A percentile compares a stretch with the other conserved stretches of the same genome.
phyloP scores from a whole-genome alignment of 2,797 vertebrate species.

The Leptatherina wallacei region DNA sequence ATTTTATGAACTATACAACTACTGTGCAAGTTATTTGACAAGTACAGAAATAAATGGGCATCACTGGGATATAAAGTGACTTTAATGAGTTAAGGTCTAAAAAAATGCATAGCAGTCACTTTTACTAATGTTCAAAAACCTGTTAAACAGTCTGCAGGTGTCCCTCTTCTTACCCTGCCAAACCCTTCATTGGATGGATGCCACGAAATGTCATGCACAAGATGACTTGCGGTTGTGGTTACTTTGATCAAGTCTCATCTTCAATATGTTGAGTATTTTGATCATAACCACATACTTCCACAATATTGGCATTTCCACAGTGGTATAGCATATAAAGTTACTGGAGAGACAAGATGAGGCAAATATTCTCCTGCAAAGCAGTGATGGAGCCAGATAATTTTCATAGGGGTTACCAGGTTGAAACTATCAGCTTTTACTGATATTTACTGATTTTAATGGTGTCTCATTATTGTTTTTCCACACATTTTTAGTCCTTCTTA shows the following conservation, averaged over 20 bases:
- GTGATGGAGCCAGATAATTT: not conserved
- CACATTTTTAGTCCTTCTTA: not conserved
- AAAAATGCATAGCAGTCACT: slow-evolving; percentile 42
- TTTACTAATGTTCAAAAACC: slow-evolving; percentile 44
- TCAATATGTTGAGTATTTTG: slow-evolving; percentile 1
- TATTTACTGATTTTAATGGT: not conserved
- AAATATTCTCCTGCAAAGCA: slow-evolving; percentile 4
- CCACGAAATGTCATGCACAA: not conserved
- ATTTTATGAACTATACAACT: slow-evolving; percentile 7
- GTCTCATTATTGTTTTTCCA: not conserved
- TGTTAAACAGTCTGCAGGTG: slow-evolving; percentile 53
- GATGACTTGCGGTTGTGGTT: not conserved
- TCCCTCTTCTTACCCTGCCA: slow-evolving; percentile 1
- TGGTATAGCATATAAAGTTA: not conserved
- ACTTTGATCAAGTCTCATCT: not conserved
- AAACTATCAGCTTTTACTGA: not conserved
- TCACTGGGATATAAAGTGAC: slow-evolving; percentile 15
- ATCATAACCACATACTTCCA: slow-evolving; percentile 3
- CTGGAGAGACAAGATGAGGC: not conserved
- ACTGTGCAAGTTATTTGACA: slow-evolving; percentile 12
- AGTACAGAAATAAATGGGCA: slow-evolving; percentile 11
- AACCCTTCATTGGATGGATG: slow-evolving; percentile 14
- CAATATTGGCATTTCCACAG: not conserved
- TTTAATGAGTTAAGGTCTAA: slow-evolving; percentile 22
- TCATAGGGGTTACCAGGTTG: too few species aligned